Evolutionary conservation across 2,888 invertebrate species (phyloP).

Genomic region (Epirrita christyi): DNA sequence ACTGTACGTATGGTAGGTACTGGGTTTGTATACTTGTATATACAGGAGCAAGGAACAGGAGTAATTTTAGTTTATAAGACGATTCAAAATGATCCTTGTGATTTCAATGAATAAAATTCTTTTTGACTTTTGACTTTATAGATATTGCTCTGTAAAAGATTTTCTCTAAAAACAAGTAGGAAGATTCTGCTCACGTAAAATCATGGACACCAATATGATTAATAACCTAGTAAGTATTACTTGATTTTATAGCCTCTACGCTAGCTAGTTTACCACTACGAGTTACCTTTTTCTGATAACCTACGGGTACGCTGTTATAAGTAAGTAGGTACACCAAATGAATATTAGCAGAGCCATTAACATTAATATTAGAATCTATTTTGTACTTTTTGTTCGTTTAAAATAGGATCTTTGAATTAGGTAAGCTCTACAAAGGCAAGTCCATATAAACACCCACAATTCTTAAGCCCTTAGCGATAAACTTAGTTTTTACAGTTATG

Average conservation of each 20-base stretch:
- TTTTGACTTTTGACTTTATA: too few species aligned
- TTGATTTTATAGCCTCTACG: slow-evolving; percentile 12
- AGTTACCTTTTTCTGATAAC: neutral
- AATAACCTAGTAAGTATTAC: neutral
- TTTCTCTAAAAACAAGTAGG: neutral
- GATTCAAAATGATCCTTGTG: too few species aligned
- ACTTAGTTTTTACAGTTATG: slow-evolving; percentile 54
- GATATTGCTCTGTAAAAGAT: neutral
- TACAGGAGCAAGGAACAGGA: too few species aligned
- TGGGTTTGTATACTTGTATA: too few species aligned
- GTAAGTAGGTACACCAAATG: neutral
- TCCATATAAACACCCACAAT: slow-evolving; percentile 35
- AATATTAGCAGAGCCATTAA: neutral
- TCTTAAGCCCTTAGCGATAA: slow-evolving; percentile 45
- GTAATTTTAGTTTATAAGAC: too few species aligned
- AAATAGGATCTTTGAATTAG: slow-evolving; percentile 8
- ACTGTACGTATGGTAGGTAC: too few species aligned
- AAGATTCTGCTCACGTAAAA: slow-evolving; percentile 20
- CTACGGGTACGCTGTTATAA: too few species aligned
- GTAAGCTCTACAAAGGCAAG: slow-evolving; percentile 45
- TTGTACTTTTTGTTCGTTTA: slow-evolving; percentile 36
- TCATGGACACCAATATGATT: slow-evolving; percentile 22
- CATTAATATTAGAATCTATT: slow-evolving; percentile 24
- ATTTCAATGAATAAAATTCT: too few species aligned
- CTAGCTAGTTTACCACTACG: neutral